phyloP scores from a whole-genome alignment of 2,113 vertebrate species.

The Semnornis frantzii region DNA sequence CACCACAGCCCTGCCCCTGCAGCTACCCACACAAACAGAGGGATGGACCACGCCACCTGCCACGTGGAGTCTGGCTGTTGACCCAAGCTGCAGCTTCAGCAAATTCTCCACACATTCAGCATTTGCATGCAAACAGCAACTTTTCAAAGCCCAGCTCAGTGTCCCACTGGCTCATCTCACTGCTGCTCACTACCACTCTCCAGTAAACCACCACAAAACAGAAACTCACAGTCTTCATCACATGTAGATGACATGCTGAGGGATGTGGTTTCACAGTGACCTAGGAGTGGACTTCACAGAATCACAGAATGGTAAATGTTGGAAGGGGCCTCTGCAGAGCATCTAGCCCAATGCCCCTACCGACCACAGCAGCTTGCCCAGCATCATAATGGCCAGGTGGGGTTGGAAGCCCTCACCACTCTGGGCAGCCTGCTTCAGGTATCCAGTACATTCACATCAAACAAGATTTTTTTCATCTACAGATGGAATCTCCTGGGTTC shows the following conservation, averaged over 20 bases:
- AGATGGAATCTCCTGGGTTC: too few species aligned
- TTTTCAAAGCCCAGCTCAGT: conserved; percentile 13
- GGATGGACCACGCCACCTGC: accelerated
- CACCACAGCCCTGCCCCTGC: not conserved
- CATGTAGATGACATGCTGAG: not conserved
- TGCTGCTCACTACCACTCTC: not conserved
- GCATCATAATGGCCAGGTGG: too few species aligned
- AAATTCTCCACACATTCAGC: conserved; percentile 33
- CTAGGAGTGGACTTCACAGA: too few species aligned
- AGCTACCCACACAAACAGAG: not conserved
- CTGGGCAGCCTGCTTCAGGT: too few species aligned
- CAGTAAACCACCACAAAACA: not conserved
- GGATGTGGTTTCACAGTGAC: too few species aligned
- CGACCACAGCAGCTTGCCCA: too few species aligned
- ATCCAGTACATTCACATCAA: too few species aligned
- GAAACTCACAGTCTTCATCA: accelerated
- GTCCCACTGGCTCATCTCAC: not conserved
- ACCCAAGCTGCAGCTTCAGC: conserved; percentile 32
- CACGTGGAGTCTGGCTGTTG: not conserved
- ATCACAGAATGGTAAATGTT: not conserved
- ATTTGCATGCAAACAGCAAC: not conserved
- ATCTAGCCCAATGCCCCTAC: not conserved
- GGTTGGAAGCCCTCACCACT: too few species aligned
- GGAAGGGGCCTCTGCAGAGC: not conserved
- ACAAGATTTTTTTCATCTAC: too few species aligned